Evolutionary conservation across 1,140 invertebrate species (phyloP), one percentile per base, ranked within the genome.

Genomic region (Cyclina sinensis): DNA sequence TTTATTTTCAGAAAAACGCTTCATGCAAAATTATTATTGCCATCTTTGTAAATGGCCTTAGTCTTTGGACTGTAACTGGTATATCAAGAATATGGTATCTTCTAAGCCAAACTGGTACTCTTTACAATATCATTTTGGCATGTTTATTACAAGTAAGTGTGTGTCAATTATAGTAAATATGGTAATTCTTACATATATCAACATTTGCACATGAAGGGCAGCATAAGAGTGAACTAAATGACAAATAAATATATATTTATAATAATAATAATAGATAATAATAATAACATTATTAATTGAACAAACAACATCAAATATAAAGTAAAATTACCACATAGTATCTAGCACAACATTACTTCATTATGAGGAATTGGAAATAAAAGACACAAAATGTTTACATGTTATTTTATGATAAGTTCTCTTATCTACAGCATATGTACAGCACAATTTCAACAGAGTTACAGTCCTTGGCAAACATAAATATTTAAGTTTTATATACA

Each of bases 181-280:
- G n/a, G n/a, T n/a, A n/a, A n/a, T n/a, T n/a, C n/a, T n/a, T n/a
- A n/a, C n/a, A n/a, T n/a, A n/a, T n/a, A n/a, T n/a, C n/a, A n/a
- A n/a, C n/a, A n/a, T n/a, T n/a, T n/a, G n/a, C n/a, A 70, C 65
- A 70, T 70, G 32, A 70, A 70, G 65, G n/a, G 65, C 65, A 70
- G 65, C 65, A 70, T 37, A 62, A 62, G 24, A n/a, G 27, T 24
- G 21, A 27, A 62, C 57, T 62, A 62, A 1, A 62, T 62, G 57
- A 62, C 57, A 62, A 62, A 24, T 27, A 62, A 62, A 62, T 62
- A 62, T 14, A 43, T 43, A 14, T 43, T 7, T 43, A 43, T 43
- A 43, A 7, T n/a, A n/a, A n/a, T n/a, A n/a, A n/a, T n/a, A n/a
- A 43, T 43, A 43, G 4, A 14, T 43, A 43, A 43, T 37, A 37